These are phyloP conservation scores for Papilio protenor DNA, from an alignment of 2,888 invertebrate genomes.

Conservation along the genomic window DNA sequence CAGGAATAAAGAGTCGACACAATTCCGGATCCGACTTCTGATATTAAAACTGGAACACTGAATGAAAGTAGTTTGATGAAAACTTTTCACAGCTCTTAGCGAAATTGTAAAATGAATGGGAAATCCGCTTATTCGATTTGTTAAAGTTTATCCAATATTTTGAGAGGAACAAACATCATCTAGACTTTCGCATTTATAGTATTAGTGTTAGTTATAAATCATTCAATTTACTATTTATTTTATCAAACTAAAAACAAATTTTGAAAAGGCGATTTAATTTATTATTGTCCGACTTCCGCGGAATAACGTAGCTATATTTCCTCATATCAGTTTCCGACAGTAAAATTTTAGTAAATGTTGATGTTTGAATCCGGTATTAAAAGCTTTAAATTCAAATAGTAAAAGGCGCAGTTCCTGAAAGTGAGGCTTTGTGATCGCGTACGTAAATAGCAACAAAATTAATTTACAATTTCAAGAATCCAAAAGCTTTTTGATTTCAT, in stretches of 20 bases:
- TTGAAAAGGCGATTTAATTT: background rate
- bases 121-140: background rate
- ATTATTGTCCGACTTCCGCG: background rate
- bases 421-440: conserved; percentile 13
- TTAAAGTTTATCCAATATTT: background rate
- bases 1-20: conserved; percentile 14
- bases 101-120: conserved; percentile 25
- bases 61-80: conserved; percentile 32
- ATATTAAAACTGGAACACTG: conserved; percentile 32
- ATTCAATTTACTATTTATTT: too few relatives aligned
- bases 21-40: conserved; percentile 16
- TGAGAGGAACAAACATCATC: too few relatives aligned
- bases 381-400: conserved; percentile 6
- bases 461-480: background rate
- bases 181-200: too few relatives aligned
- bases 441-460: conserved; percentile 4
- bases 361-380: conserved; percentile 2
- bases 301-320: background rate
- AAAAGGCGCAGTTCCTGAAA: background rate
- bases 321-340: background rate
- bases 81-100: conserved; percentile 4
- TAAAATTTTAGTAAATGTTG: background rate
- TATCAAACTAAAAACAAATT: background rate
- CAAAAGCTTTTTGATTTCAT: background rate
- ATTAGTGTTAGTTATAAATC: too few relatives aligned